Percentiles rank a stretch among this genome's conserved stretches.
These are phyloP conservation scores for Emydocephalus ijimae DNA, from an alignment of 2,113 vertebrate genomes.

Conservation along the genomic window DNA sequence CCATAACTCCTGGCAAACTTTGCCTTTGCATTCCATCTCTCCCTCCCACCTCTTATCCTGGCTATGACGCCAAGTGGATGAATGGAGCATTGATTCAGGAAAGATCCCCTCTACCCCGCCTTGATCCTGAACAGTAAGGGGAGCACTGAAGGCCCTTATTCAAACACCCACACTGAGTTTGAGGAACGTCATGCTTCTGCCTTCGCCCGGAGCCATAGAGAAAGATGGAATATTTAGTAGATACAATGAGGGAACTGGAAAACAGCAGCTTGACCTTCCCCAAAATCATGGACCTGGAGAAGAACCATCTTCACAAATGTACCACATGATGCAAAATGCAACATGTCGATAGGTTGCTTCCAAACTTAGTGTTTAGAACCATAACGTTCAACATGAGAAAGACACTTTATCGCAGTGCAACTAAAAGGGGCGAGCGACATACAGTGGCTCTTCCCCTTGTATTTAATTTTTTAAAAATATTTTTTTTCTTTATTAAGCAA, in stretches of 20 bases:
- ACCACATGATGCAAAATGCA: neutral
- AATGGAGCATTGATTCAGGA: conserved; percentile 27
- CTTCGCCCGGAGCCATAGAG: neutral
- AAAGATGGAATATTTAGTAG: neutral
- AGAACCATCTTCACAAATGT: neutral
- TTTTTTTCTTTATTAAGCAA: no score
- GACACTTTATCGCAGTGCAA: neutral
- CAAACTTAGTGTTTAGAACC: neutral
- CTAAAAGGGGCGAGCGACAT: neutral
- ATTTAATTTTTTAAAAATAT: no score
- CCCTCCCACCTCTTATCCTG: conserved; percentile 26
- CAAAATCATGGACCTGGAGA: neutral
- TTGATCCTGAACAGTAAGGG: neutral
- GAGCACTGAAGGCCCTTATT: conserved; percentile 9
- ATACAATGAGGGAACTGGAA: no score
- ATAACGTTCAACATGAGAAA: neutral
- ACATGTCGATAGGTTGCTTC: neutral
- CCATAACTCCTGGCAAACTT: conserved; percentile 7
- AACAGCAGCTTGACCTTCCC: neutral
- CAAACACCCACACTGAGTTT: conserved; percentile 13
- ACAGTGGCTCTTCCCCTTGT: neutral
- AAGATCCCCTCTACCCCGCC: neutral
- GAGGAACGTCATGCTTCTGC: neutral
- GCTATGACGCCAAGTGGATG: conserved; percentile 13
- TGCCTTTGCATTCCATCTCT: conserved; percentile 15